Conservation (phyloP, 1,140 invertebrate genomes). For the Meloidogyne hapla region DNA sequence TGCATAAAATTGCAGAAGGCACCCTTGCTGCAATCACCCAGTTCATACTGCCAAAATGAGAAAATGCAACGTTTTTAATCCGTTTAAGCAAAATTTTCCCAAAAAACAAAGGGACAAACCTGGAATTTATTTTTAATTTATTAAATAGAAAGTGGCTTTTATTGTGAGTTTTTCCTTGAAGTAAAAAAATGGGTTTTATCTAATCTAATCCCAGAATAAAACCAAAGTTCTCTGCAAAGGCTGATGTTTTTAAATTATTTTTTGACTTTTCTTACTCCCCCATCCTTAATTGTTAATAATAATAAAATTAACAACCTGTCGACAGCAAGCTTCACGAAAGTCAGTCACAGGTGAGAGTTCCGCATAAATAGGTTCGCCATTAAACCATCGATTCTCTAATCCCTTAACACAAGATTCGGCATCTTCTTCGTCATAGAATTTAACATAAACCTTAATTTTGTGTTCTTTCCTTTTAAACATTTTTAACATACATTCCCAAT, state of each 20-base stretch:
- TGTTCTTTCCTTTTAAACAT: neutral
- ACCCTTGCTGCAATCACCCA: constrained; percentile 94
- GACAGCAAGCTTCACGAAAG: constrained; percentile 95
- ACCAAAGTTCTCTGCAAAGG: too few relatives aligned
- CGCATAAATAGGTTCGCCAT: constrained; percentile 93
- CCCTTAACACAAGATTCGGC: constrained; percentile 93
- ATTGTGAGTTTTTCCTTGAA: too few relatives aligned
- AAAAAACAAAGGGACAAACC: neutral
- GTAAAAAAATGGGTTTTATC: too few relatives aligned
- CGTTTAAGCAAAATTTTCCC: neutral
- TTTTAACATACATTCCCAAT: constrained; percentile 53
- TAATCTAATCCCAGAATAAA: too few relatives aligned
- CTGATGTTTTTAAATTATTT: too few relatives aligned
- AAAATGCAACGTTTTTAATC: neutral
- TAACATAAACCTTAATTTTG: constrained; percentile 45
- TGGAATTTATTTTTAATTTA: neutral
- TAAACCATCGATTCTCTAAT: constrained; percentile 95
- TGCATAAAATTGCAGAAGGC: constrained; percentile 99
- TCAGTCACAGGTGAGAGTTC: constrained; percentile 97
- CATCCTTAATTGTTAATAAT: too few relatives aligned
- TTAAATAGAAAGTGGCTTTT: neutral
- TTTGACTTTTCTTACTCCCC: too few relatives aligned
- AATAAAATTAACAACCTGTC: constrained; percentile 74
- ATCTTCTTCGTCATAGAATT: constrained; percentile 96
- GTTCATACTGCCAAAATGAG: constrained; percentile 79